Evolutionary conservation across 2,113 vertebrate genomes (phyloP), one percentile per base, ranked within the genome.

Genomic region (Probosciger aterrimus): DNA sequence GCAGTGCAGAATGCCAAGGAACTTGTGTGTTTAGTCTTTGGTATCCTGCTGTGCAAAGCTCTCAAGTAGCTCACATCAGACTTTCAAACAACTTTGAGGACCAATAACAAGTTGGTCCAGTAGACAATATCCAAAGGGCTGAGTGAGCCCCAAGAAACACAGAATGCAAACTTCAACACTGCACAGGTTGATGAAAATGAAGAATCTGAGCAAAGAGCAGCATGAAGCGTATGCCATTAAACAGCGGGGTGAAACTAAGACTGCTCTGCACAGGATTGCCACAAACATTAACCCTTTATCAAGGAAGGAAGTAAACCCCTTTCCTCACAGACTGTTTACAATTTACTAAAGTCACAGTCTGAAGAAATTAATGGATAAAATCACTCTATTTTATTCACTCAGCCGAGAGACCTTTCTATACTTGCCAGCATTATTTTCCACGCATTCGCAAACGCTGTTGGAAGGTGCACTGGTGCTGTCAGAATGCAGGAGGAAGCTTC

Each of bases 401-500:
- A 55, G 47, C 20, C 55, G 11, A 89, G 31, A 69, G 30, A 82
- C 11, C 41, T 76, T 73, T 23, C 60, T 10, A 8, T 6, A 62
- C 22, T 33, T 44, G n/a, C 39, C 41, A 64, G n/a, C 37, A 35
- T 47, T 88, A 77, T 83, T 70, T 75, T 37, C 24, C 59, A 62
- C 6, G 33, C 47, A 11, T 23, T 35, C 27, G 50, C 43, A 71
- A 24, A 52, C 2, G 0, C 35, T 22, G 23, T 14, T 49, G 2
- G 4, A 91, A 82, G 84, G 62, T 79, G 77, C 0, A 0, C 50
- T 43, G 63, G 65, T 0, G 0, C 60, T 57, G 37, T 65, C 55
- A 71, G 74, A 76, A 77, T 6, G 14, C 74, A 69, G 41, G 16
- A 82, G 59, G 27, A 89, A 82, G 67, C 82, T 80, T 57, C 78